These are phyloP conservation scores for Andrena marginata DNA, from an alignment of 2,888 invertebrate genomes.

Conservation along the genomic window DNA sequence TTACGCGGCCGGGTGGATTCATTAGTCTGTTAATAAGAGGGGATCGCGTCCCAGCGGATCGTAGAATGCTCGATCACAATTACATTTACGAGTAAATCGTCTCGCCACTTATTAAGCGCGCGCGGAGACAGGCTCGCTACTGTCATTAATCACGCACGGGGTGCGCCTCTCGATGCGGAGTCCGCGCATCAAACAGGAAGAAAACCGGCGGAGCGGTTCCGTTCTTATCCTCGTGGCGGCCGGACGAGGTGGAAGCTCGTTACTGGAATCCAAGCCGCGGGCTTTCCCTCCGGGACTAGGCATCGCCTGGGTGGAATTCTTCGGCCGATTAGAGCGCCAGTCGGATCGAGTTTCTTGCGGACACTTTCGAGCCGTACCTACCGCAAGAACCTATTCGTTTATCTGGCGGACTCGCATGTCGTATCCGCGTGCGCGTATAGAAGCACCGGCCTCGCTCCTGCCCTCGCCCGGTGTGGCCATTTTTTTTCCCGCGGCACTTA, in stretches of 20 bases:
- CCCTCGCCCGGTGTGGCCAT: background rate
- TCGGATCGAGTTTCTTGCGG: constrained; percentile 72
- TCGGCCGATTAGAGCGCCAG: constrained; percentile 71
- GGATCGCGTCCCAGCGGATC: constrained; percentile 7
- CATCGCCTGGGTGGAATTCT: constrained; percentile 66
- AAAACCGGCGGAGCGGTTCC: constrained; percentile 5
- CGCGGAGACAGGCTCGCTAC: constrained; percentile 30
- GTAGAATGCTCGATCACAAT: constrained; percentile 34
- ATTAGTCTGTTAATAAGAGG: constrained; percentile 22
- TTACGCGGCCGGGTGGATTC: constrained; percentile 16
- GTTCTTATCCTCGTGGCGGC: constrained; percentile 25
- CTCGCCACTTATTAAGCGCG: constrained; percentile 40
- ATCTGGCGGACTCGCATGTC: constrained; percentile 61
- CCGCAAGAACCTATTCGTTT: constrained; percentile 74
- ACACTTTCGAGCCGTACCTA: constrained; percentile 74
- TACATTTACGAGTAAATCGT: constrained; percentile 43
- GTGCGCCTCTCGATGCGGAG: constrained; percentile 29
- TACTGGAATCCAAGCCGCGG: constrained; percentile 60
- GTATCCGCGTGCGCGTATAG: constrained; percentile 49
- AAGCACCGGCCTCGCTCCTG: background rate
- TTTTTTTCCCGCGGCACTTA: constrained; percentile 41
- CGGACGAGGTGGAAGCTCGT: constrained; percentile 52
- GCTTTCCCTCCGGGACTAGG: constrained; percentile 70
- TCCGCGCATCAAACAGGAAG: constrained; percentile 44
- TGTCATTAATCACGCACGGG: constrained; percentile 40